Evolutionary conservation across 2,888 invertebrate species (phyloP).

Genomic region (Lithosia quadra): DNA sequence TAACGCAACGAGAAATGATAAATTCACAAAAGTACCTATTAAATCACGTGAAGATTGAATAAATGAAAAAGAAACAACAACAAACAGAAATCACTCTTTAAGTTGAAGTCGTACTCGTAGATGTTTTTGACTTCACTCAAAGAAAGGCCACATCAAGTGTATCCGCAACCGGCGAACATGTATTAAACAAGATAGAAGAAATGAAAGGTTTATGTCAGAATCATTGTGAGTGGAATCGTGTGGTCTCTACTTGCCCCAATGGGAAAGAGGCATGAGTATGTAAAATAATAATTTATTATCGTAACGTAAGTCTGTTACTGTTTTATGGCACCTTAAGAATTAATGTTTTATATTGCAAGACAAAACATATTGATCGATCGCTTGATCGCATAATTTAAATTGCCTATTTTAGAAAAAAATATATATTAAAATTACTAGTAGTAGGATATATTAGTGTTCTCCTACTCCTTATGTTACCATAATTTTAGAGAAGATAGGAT

Average conservation of each 20-base stretch:
- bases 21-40: no score
- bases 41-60: background rate
- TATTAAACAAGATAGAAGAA: background rate
- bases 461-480: no score
- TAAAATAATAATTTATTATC: no score
- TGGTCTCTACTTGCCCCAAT: background rate
- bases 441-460: no score
- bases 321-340: conserved; percentile 4
- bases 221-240: background rate
- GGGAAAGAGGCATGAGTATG: background rate
- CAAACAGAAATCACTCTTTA: background rate
- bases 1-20: no score
- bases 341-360: no score
- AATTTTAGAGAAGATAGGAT: no score
- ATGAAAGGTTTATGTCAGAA: background rate
- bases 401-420: no score
- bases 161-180: background rate
- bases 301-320: background rate
- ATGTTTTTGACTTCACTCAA: background rate
- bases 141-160: background rate
- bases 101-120: background rate
- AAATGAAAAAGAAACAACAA: background rate
- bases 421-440: no score
- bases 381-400: no score
- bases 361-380: no score